Evolutionary conservation across 2,888 invertebrate species (phyloP), one percentile per base, ranked within the genome.

Genomic region (Aphrophora alni): DNA sequence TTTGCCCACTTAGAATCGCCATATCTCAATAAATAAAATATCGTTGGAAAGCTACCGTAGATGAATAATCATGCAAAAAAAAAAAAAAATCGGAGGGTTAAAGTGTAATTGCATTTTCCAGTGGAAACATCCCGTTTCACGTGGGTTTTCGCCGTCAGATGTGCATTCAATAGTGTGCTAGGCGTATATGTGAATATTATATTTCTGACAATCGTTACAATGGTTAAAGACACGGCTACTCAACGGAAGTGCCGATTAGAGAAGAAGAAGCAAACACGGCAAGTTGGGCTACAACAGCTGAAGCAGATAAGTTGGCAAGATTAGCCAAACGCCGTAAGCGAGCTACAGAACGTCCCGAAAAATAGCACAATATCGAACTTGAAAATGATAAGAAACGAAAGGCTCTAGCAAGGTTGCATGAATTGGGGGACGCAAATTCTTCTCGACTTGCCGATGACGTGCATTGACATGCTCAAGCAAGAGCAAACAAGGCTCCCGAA

Each of bases 381-480:
- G 44, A 7, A 44, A 44, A 17, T 14, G 44, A 14, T 14, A 44
- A 44, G 14, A 44, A 44, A 14, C 44, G 44, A 44, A 44, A 44
- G 44, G 44, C 44, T 44, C 44, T 10, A 44, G 10, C 10, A 2
- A n/a, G 44, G 14, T 44, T 12, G 10, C 44, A 8, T 21, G n/a
- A 59, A n/a, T n/a, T 3, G 5, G 21, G 1, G 21, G 59, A 3
- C 21, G 21, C 59, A 59, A n/a, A 21, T 59, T 59, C 21, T 21
- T 59, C 21, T 59, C 59, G 14, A 71, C 28, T 28, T 28, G 28
- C 71, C 26, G 17, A 59, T 59, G 59, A 21, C 59, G 21, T 10
- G 59, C 59, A 59, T 21, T 21, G 59, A 59, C 59, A 59, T 59
- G 59, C 59, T 59, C 59, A 59, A 59, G 59, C 59, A 59, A 59